Conservation (phyloP, 1,140 invertebrate species). For the Caenorhabditis inopinata region DNA sequence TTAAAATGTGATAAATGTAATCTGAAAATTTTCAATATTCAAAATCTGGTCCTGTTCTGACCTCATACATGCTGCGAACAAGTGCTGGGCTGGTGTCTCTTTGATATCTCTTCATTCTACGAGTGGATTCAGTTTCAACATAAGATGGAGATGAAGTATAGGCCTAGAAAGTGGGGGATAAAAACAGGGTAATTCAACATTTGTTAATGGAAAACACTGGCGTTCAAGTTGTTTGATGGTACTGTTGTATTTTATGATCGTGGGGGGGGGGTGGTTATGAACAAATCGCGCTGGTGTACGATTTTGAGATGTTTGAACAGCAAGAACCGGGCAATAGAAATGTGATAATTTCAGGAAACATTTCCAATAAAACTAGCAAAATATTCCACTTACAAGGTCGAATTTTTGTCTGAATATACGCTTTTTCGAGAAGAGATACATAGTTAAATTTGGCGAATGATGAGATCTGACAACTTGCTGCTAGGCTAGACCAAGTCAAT, state of each 20-base stretch:
- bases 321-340: no score
- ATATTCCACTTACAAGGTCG: constrained; percentile 28
- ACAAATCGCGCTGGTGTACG: no score
- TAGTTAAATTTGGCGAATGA: constrained; percentile 9
- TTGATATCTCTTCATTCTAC: constrained; percentile 47
- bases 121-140: constrained; percentile 48
- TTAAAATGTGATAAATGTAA: no score
- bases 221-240: background rate
- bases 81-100: constrained; percentile 40
- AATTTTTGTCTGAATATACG: constrained; percentile 35
- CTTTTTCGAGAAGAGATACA: constrained; percentile 33
- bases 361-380: background rate
- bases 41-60: no score
- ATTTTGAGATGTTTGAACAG: no score
- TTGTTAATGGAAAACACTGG: constrained; percentile 7
- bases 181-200: background rate
- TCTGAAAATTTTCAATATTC: no score
- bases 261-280: no score
- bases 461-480: constrained; percentile 9
- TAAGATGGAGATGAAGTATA: constrained; percentile 50
- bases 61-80: constrained; percentile 56
- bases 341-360: background rate
- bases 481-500: constrained; percentile 28
- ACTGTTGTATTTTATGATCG: no score
- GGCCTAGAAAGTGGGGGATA: constrained; percentile 41